Evolutionary conservation across 2,888 invertebrate genomes (phyloP).

Genomic region (Polyommatus icarus): DNA sequence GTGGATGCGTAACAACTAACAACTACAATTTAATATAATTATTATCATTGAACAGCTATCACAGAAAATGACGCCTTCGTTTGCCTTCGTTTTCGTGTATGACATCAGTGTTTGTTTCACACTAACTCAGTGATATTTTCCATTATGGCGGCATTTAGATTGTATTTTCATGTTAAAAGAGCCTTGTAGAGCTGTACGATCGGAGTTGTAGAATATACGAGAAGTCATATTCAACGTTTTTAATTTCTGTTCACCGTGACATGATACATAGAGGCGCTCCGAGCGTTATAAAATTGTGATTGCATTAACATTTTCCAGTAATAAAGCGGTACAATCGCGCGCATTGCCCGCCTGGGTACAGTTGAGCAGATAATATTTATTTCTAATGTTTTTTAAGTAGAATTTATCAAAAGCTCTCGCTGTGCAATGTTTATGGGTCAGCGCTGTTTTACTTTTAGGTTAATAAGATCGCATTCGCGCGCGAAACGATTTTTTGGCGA

Average conservation of each 20-base stretch:
- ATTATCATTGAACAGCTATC: too few species aligned
- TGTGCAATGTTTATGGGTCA: slow-evolving; percentile 17
- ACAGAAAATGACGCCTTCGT: too few species aligned
- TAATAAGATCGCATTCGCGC: not conserved
- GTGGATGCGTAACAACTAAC: too few species aligned
- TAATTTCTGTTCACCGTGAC: slow-evolving; percentile 10
- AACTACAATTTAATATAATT: too few species aligned
- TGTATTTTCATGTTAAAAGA: too few species aligned
- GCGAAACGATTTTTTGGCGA: not conserved
- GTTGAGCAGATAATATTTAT: slow-evolving; percentile 32
- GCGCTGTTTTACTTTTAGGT: not conserved
- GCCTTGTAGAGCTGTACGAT: too few species aligned
- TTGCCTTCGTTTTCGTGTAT: not conserved
- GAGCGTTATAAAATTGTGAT: slow-evolving; percentile 36
- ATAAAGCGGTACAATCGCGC: slow-evolving; percentile 34
- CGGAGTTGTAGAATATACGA: not conserved
- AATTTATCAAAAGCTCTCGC: slow-evolving; percentile 31
- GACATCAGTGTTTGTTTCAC: not conserved
- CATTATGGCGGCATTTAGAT: too few species aligned
- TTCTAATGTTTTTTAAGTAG: slow-evolving; percentile 32
- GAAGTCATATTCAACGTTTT: not conserved
- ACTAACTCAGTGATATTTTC: too few species aligned
- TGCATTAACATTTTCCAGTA: slow-evolving; percentile 42
- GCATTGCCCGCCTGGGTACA: slow-evolving; percentile 30
- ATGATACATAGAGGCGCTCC: slow-evolving; percentile 17